A percentile compares a stretch with the other conserved stretches of the same genome.
phyloP scores from a whole-genome alignment of 2,113 vertebrate genomes.

The Ammodytes marinus region DNA sequence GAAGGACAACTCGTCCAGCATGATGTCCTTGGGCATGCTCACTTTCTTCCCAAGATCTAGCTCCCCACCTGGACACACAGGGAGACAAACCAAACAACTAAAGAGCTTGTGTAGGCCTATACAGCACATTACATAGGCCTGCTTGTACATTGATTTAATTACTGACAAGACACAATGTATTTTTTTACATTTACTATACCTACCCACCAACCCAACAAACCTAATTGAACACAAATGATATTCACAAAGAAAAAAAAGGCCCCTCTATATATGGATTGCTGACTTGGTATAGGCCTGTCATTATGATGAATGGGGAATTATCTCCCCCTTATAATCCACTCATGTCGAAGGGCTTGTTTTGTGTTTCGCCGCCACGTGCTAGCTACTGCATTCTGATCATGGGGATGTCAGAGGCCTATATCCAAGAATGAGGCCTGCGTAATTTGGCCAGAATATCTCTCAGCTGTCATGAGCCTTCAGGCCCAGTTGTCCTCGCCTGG shows the following conservation, averaged over 20 bases:
- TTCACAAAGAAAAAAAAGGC: conserved; percentile 23
- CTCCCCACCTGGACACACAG: conserved; percentile 82
- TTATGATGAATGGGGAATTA: conserved; percentile 69
- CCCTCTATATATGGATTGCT: conserved; percentile 43
- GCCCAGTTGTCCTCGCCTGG: conserved; percentile 88
- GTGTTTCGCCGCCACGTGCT: conserved; percentile 56
- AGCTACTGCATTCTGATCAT: conserved; percentile 66
- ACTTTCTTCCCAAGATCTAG: conserved; percentile 94
- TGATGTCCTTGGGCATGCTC: conserved; percentile 93
- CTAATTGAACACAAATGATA: conserved; percentile 54
- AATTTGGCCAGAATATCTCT: conserved; percentile 87
- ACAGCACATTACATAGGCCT: not conserved
- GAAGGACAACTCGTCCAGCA: conserved; percentile 95
- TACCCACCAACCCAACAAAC: conserved; percentile 21
- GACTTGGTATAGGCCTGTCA: conserved; percentile 57
- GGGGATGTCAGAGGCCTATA: conserved; percentile 81
- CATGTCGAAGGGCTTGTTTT: conserved; percentile 59
- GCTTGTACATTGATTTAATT: conserved; percentile 7
- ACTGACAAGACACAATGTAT: conserved; percentile 28
- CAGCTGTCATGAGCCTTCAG: conserved; percentile 92
- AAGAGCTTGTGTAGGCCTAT: not conserved
- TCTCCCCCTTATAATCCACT: conserved; percentile 53
- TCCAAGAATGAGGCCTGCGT: conserved; percentile 81
- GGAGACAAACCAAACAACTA: conserved; percentile 23
- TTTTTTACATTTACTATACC: not conserved